Evolutionary conservation across 2,113 vertebrate genomes (phyloP).

Genomic region (Mungos mungo): DNA sequence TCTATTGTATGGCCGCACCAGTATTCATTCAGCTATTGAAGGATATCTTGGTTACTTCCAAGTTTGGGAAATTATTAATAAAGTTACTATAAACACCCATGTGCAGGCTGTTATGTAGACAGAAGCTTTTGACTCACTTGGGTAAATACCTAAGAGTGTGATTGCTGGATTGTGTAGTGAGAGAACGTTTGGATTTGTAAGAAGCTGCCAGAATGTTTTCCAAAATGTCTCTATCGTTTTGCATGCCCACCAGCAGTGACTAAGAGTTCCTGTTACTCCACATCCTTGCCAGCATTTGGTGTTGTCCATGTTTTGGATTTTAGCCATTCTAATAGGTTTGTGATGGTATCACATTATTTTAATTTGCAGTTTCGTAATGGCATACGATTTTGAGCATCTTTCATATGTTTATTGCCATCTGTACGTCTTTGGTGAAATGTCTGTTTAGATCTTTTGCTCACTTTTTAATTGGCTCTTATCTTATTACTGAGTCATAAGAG

Average conservation of each 20-base stretch:
- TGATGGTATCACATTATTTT: background rate
- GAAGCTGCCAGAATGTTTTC: background rate
- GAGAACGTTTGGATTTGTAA: background rate
- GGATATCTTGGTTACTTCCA: background rate
- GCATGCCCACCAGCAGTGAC: background rate
- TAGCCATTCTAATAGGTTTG: background rate
- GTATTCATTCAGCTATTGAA: background rate
- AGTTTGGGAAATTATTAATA: background rate
- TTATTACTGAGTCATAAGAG: background rate
- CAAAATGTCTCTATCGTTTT: background rate
- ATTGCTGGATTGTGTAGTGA: background rate
- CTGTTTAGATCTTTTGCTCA: background rate
- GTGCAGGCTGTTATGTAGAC: background rate
- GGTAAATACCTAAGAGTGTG: background rate
- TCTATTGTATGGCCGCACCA: background rate
- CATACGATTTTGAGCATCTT: background rate
- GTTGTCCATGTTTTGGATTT: background rate
- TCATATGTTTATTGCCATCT: background rate
- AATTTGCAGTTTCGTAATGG: background rate
- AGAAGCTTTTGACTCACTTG: background rate
- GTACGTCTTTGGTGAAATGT: background rate
- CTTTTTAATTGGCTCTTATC: background rate
- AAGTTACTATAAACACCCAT: background rate
- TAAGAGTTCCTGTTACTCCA: background rate
- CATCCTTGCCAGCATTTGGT: background rate